Conservation (phyloP, 2,113 vertebrate genomes). For the Crotalus tigris region DNA sequence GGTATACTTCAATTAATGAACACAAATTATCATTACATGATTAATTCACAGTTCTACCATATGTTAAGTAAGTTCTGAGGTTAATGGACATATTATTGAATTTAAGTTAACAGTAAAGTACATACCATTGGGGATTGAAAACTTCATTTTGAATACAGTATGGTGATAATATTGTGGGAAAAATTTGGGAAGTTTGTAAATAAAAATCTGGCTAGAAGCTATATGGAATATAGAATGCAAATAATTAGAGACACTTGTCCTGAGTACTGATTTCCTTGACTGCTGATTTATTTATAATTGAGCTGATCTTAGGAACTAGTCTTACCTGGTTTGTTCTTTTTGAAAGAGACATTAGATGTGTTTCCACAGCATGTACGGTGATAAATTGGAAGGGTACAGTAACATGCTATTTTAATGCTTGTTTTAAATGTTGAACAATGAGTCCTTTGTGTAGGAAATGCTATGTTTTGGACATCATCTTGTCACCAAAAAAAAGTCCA, state of each 20-base stretch:
- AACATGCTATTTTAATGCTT: not conserved
- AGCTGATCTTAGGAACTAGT: not conserved
- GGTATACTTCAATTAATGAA: not conserved
- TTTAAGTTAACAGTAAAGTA: not conserved
- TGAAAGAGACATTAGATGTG: not conserved
- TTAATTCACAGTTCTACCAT: not conserved
- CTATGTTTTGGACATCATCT: not conserved
- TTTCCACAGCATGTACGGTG: not conserved
- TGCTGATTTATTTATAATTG: not conserved
- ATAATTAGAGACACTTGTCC: not conserved
- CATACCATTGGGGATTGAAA: not conserved
- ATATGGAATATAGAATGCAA: not conserved
- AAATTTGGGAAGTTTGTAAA: not conserved
- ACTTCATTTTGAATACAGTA: not conserved
- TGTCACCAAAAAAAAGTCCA: not conserved
- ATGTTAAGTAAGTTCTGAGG: not conserved
- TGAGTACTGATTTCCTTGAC: not conserved
- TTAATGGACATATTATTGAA: not conserved
- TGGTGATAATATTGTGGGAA: not conserved
- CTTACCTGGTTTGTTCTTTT: not conserved
- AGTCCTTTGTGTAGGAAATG: not conserved
- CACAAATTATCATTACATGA: not conserved
- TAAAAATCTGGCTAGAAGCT: not conserved
- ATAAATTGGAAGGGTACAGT: not conserved
- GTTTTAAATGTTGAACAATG: not conserved